phyloP scores from a whole-genome alignment of 1,140 invertebrate genomes.

The Drosophila sproati region DNA sequence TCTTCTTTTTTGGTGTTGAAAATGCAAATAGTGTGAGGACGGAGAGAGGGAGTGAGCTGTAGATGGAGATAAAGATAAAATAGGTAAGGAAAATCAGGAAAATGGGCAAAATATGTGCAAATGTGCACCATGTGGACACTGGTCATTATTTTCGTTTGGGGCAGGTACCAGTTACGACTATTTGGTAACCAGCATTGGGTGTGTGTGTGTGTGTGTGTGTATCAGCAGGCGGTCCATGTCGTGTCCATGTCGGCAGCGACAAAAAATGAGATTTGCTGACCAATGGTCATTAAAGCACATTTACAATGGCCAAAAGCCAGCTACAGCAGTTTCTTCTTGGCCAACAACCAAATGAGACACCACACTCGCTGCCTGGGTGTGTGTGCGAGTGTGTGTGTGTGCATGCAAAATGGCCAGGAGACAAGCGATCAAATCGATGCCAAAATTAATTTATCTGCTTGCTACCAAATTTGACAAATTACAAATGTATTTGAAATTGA shows the following conservation, averaged over 20 bases:
- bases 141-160: constrained; percentile 74
- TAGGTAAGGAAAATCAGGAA: constrained; percentile 47
- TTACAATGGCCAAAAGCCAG: constrained; percentile 74
- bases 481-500: constrained; percentile 79
- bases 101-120: constrained; percentile 77
- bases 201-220: constrained; percentile 42
- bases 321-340: constrained; percentile 14
- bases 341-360: constrained; percentile 43
- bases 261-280: constrained; percentile 84
- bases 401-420: constrained; percentile 66
- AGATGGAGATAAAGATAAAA: constrained; percentile 30
- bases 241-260: constrained; percentile 52
- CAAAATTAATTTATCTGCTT: constrained; percentile 83
- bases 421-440: constrained; percentile 84
- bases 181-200: constrained; percentile 49
- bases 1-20: constrained; percentile 67
- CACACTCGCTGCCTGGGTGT: neutral
- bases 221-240: constrained; percentile 70
- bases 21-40: constrained; percentile 53
- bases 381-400: no score
- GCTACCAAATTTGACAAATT: constrained; percentile 82
- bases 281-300: constrained; percentile 84
- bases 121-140: constrained; percentile 80
- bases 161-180: constrained; percentile 58
- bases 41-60: neutral